Evolutionary conservation across 1,140 invertebrate species (phyloP), one percentile per base, ranked within the genome.

Genomic region (Ectropis grisescens): DNA sequence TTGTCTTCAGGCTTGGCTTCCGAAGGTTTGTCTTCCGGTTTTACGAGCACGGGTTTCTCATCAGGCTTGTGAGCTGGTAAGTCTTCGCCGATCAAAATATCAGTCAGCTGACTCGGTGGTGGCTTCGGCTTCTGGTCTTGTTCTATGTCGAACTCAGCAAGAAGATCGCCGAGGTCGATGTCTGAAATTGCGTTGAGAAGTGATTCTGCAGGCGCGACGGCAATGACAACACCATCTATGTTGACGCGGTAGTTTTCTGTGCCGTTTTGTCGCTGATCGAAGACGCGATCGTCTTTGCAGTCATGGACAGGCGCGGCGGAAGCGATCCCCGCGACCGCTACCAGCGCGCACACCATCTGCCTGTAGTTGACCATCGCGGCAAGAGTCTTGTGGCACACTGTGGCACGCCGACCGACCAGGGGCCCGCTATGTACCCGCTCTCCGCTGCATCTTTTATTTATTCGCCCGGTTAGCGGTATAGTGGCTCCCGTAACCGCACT

Each of bases 241-340:
- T 87, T 85, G 2, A 91, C 71, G 11, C 88, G 66, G 37, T 86
- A 86, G 68, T 91, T 91, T 43, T 90, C 88, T 0, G 85, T 84
- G 1, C 89, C 90, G 43, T 90, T 90, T 61, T 91, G 90, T 13
- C 89, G 61, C 53, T 90, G 88, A 66, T 91, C 89, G 58, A 86
- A 89, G 4, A 62, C 54, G 2, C 33, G 14, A 2, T 26, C 29
- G 3, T 29, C 10, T 4, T 11, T 8, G 39, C 56, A 54, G 25
- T 60, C 60, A 1, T 47, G 45, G 0, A 55, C 35, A 1, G 75
- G 59, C 2, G 78, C 71, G 0, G 65, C 60, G 16, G 23, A 6
- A 0, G 43, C 39, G n/a, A n/a, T n/a, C n/a, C n/a, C n/a, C n/a
- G n/a, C n/a, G 0, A 57, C 26, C 6, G 50, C 41, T 11, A 56